Conservation (phyloP, 2,888 invertebrate genomes). For the Rhopalosiphum nymphaeae region DNA sequence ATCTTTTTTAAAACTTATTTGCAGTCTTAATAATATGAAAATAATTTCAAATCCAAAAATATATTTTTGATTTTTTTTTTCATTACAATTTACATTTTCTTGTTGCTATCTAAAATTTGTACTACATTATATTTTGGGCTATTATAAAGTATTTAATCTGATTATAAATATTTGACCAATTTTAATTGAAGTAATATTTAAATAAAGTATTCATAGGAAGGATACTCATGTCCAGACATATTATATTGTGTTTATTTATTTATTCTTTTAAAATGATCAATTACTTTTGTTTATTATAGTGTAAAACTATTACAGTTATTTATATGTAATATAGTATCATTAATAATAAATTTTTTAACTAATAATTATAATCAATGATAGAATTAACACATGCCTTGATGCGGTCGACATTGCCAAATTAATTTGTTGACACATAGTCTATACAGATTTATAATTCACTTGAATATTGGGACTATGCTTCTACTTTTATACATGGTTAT, state of each 20-base stretch:
- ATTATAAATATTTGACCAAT: neutral
- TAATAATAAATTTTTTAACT: no score
- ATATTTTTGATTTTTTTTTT: neutral
- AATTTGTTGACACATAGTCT: neutral
- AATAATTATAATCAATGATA: no score
- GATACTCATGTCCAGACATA: no score
- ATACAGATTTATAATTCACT: neutral
- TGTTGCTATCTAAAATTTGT: neutral
- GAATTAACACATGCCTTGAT: neutral
- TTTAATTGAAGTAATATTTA: neutral
- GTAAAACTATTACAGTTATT: neutral
- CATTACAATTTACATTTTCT: neutral
- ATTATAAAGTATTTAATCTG: neutral
- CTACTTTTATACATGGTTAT: neutral
- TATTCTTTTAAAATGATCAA: neutral
- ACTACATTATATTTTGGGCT: neutral
- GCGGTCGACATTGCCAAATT: accelerated
- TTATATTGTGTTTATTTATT: neutral
- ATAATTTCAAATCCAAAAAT: neutral
- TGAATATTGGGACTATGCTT: neutral
- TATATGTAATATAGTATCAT: neutral
- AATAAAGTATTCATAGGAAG: neutral
- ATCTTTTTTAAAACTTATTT: neutral
- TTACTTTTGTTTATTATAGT: neutral
- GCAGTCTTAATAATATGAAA: neutral